Evolutionary conservation across 2,113 vertebrate species (phyloP).

Genomic region (Gopherus evgoodei): DNA sequence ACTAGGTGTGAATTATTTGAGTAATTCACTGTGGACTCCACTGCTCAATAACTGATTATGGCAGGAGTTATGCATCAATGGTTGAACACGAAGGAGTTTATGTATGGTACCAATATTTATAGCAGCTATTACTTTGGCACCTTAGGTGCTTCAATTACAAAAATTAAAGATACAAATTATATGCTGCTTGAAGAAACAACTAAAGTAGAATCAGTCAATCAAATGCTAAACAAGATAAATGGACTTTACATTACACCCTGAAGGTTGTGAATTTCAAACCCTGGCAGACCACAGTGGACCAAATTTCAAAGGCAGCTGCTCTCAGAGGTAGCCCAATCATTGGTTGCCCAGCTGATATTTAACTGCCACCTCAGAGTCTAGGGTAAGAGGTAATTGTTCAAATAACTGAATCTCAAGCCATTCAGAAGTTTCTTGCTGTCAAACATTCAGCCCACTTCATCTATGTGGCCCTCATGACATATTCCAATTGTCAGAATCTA

Average conservation of each 20-base stretch:
- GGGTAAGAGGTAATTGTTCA: not conserved
- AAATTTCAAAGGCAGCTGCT: not conserved
- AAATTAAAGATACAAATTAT: not conserved
- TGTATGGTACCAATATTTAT: not conserved
- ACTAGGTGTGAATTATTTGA: not conserved
- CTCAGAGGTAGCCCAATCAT: not conserved
- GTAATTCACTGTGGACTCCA: not conserved
- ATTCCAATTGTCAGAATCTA: not conserved
- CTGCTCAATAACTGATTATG: not conserved
- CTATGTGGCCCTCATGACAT: not conserved
- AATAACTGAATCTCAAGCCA: not conserved
- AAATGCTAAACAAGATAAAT: not conserved
- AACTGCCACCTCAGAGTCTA: not conserved
- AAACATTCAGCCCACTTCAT: not conserved
- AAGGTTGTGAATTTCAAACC: not conserved
- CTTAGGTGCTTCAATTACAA: not conserved
- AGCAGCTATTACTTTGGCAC: not conserved
- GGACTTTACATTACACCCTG: not conserved
- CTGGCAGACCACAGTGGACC: not conserved
- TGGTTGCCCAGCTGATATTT: not conserved
- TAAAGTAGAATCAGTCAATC: not conserved
- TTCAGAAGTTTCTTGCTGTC: not conserved
- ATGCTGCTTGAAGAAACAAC: not conserved
- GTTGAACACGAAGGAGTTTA: not conserved
- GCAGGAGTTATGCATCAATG: not conserved